Evolutionary conservation across 2,888 invertebrate species (phyloP), one percentile per base, ranked within the genome.

Genomic region (Aphrophora alni): DNA sequence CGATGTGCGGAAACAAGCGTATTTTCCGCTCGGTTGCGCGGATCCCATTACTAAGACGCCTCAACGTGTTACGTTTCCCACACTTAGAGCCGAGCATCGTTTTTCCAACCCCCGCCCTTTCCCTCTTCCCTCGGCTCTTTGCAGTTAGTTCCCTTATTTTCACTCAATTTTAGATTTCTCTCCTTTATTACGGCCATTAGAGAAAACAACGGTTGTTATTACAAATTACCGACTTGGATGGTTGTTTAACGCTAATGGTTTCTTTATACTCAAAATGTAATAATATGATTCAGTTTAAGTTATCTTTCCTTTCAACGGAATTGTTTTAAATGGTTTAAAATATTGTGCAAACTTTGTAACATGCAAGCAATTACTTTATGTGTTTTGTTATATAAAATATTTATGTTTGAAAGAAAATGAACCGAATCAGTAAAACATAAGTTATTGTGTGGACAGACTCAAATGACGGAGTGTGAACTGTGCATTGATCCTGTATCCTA

Each of bases 161-260:
- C 78, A 51, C 78, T 73, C 78, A 77, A 77, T 77, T 77, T 77
- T 70, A 51, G 77, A 77, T 77, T 77, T 77, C 59, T 70, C 77
- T 59, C 59, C 59, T 21, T n/a, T 59, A 59, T 59, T 59, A 59
- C 59, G 2, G 59, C 59, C 59, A 59, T 59, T 59, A 59, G 21
- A 59, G 21, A 3, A n/a, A 59, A 59, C 59, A 59, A 21, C 59
- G 2, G 59, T 59, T 59, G 59, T 59, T 59, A 59, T 59, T 59
- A 21, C 59, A 59, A 59, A 59, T 59, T 59, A 59, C 59, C 59
- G 21, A 59, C 59, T 59, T 21, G 21, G 5, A 21, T 0, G 59
- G 59, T 59, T 59, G n/a, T 21, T 59, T 59, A 21, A 21, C 21
- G n/a, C 59, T 59, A 59, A 59, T 44, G 44, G 14, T 44, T 1